Evolutionary conservation across 2,888 invertebrate genomes (phyloP), one percentile per base, ranked within the genome.

Genomic region (Aspidiotus destructor): DNA sequence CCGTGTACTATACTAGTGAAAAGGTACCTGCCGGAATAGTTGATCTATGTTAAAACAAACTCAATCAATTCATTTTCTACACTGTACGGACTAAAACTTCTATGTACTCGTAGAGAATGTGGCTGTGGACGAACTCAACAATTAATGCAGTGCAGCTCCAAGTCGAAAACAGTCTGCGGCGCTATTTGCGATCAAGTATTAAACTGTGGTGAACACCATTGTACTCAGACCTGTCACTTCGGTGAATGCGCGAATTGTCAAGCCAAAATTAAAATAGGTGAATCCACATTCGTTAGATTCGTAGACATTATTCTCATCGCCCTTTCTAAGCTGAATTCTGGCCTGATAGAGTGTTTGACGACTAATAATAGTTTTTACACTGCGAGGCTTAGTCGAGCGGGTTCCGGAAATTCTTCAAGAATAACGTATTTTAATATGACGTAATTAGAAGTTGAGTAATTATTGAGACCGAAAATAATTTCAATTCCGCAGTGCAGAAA

Each of bases 1-100:
- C 86, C 88, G 0, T 97, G 96, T 75, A 85, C 84, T 73, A 86
- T 89, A 1, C 87, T 86, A 74, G 84, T 90, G 13, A 80, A 78
- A 68, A 85, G 82, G 80, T 81, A 60, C 44, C 28, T 61, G 28
- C 28, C 28, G 28, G 28, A 28, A 28, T 28, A 28, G 28, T 28
- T 28, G 5, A 28, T 28, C 28, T 28, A 1, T 1, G 1, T 28
- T 28, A 5, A 28, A 28, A 5, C 28, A 28, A 3, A 28, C 28
- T 5, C 28, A 28, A 28, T 28, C 28, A 5, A 28, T 3, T 28
- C 28, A 5, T 5, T 28, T 6, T 48, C 6, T 48, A 48, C 48
- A 48, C 48, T 28, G 1, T 3, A 28, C 28, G 28, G 5, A n/a
- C 48, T 48, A n/a, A 11, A 48, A 15, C 40, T 41, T 41, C 15